phyloP scores from a whole-genome alignment of 1,140 invertebrate species.

The Gonatopus flavifemur region DNA sequence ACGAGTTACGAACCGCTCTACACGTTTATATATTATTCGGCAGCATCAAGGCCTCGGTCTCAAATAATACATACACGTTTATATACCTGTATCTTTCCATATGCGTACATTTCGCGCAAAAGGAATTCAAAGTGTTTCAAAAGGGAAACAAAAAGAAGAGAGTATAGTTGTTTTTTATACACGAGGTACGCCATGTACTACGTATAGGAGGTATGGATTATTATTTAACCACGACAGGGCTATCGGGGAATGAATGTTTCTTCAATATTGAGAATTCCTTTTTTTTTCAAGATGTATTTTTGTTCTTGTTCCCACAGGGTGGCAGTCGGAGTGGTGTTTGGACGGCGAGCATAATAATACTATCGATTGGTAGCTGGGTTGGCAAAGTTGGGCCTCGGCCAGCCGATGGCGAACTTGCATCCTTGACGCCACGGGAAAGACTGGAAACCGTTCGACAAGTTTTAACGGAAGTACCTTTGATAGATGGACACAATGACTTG shows the following conservation, averaged over 20 bases:
- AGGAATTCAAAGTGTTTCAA: no score
- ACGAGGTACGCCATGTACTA: no score
- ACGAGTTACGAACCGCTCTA: background rate
- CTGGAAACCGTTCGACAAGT: conserved; percentile 60
- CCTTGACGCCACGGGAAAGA: conserved; percentile 44
- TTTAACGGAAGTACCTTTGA: conserved; percentile 61
- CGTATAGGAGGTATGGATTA: no score
- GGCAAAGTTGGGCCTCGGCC: conserved; percentile 42
- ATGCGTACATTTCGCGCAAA: no score
- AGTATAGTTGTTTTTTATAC: no score
- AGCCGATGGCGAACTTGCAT: conserved; percentile 42
- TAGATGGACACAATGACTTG: conserved; percentile 79
- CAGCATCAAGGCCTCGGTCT: background rate
- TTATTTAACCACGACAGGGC: no score
- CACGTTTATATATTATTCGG: background rate
- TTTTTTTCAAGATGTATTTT: no score
- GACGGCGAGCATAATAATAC: conserved; percentile 37
- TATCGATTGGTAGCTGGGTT: conserved; percentile 42
- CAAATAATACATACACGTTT: background rate
- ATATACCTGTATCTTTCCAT: background rate
- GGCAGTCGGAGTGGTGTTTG: conserved; percentile 38
- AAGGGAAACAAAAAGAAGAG: no score
- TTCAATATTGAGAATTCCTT: no score
- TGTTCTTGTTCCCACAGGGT: conserved; percentile 25
- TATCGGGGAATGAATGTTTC: no score